phyloP scores from a whole-genome alignment of 2,113 vertebrate genomes.

The Pholis gunnellus region DNA sequence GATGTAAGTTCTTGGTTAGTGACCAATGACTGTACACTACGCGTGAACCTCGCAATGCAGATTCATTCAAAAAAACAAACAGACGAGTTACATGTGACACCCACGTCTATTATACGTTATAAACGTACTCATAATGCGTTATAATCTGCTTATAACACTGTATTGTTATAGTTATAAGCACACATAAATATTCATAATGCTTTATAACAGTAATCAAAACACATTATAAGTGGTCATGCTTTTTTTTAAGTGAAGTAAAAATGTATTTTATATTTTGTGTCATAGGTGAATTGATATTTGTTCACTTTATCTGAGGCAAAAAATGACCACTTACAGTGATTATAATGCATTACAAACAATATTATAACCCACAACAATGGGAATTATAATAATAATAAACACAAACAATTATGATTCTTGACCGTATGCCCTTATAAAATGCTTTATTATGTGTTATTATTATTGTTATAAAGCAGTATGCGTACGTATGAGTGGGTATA shows the following conservation, averaged over 20 bases:
- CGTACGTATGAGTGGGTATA: not conserved
- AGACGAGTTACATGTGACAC: not conserved
- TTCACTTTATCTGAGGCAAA: not conserved
- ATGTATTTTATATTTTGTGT: not conserved
- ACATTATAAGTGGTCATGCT: not conserved
- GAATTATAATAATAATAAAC: not conserved
- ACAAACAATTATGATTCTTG: not conserved
- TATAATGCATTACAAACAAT: not conserved
- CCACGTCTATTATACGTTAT: not conserved
- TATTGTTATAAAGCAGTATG: not conserved
- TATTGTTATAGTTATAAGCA: not conserved
- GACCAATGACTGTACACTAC: not conserved
- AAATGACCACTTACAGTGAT: not conserved
- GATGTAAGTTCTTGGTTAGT: not conserved
- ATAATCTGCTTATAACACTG: not conserved
- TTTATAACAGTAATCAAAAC: not conserved
- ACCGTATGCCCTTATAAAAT: not conserved
- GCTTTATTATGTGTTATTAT: not conserved
- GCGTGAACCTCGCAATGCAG: not conserved
- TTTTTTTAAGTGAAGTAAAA: not conserved
- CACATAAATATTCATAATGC: not conserved
- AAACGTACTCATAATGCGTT: not conserved
- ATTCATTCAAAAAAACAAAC: fast-evolving
- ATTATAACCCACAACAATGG: not conserved
- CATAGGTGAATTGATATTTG: not conserved